These are phyloP conservation scores for Falco naumanni DNA, from an alignment of 2,797 vertebrate species.

Conservation along the genomic window DNA sequence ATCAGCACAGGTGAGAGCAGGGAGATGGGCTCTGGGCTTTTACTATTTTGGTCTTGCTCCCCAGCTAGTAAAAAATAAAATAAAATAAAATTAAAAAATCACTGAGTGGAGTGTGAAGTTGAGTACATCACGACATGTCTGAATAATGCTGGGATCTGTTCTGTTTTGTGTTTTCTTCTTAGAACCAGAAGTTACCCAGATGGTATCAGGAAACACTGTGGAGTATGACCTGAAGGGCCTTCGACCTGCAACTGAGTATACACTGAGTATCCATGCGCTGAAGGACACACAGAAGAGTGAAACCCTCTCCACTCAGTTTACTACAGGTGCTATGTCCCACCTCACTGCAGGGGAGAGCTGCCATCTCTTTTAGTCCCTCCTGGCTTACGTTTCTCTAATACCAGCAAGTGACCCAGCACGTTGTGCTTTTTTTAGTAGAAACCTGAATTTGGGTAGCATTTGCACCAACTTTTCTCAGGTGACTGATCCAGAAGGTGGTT, in stretches of 20 bases:
- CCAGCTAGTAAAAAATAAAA: no score
- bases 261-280: constrained; percentile 86
- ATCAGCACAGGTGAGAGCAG: background rate
- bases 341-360: background rate
- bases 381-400: background rate
- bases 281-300: constrained; percentile 88
- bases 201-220: constrained; percentile 90
- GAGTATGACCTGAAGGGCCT: constrained; percentile 89
- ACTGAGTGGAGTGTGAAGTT: rapidly evolving
- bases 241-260: constrained; percentile 88
- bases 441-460: background rate
- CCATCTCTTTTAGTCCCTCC: background rate
- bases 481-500: background rate
- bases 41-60: rapidly evolving
- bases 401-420: background rate
- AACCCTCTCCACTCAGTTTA: constrained; percentile 85
- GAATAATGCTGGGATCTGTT: background rate
- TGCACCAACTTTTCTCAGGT: rapidly evolving
- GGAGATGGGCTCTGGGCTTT: background rate
- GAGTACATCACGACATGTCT: rapidly evolving
- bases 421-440: background rate
- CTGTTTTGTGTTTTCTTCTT: background rate
- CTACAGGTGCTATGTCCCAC: constrained; percentile 81
- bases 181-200: constrained; percentile 88
- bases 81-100: background rate